These are phyloP conservation scores for Ernsta delagoae DNA, from an alignment of 2,888 invertebrate species.

Conservation along the genomic window DNA sequence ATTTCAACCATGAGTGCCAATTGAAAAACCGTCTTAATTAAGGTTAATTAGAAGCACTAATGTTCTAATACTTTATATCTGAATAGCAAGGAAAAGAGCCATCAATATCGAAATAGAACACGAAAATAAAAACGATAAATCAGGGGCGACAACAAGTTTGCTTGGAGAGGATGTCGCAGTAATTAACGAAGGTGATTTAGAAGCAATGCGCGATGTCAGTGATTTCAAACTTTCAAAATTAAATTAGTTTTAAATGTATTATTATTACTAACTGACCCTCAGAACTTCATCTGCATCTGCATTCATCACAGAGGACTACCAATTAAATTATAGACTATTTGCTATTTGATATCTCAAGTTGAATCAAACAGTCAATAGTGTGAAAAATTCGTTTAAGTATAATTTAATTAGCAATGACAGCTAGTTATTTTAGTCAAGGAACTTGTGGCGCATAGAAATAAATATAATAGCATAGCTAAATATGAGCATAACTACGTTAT, in stretches of 20 bases:
- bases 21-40: constrained; percentile 2
- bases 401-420: no score
- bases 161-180: constrained; percentile 49
- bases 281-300: no score
- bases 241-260: neutral
- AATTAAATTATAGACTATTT: no score
- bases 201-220: constrained; percentile 39
- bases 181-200: constrained; percentile 55
- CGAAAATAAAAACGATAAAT: constrained; percentile 45
- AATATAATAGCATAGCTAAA: no score
- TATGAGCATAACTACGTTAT: no score
- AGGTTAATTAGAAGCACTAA: constrained; percentile 29
- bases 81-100: constrained; percentile 14
- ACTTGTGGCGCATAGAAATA: no score
- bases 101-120: constrained; percentile 35
- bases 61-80: constrained; percentile 22
- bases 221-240: constrained; percentile 6
- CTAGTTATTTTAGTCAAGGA: no score
- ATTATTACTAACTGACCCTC: no score
- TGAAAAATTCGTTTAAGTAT: no score
- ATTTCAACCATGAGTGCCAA: neutral
- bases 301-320: no score
- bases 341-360: no score
- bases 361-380: no score
- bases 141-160: constrained; percentile 45